Conservation (phyloP, 2,888 invertebrate genomes). For the Thera obeliscata region DNA sequence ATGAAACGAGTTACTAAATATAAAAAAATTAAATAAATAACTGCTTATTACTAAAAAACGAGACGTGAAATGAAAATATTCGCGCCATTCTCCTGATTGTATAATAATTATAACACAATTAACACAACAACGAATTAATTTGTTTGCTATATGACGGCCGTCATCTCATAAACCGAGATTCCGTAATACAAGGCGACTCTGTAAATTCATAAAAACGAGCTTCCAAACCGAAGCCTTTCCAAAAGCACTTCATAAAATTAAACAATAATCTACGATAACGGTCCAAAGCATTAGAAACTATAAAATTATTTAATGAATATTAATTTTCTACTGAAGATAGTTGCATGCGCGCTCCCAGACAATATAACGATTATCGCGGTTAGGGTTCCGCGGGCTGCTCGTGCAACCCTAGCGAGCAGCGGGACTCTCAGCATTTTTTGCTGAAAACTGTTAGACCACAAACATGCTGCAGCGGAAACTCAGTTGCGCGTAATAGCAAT, state of each 20-base stretch:
- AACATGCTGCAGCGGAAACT: too few species aligned
- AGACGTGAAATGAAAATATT: too few species aligned
- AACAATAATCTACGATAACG: conserved; percentile 30
- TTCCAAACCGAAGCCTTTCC: conserved; percentile 15
- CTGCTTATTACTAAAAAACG: too few species aligned
- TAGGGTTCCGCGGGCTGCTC: conserved; percentile 19
- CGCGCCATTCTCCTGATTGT: too few species aligned
- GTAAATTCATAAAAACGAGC: conserved; percentile 18
- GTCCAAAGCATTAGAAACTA: conserved; percentile 27
- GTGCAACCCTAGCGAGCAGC: not conserved
- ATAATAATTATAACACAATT: too few species aligned
- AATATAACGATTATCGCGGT: conserved; percentile 28
- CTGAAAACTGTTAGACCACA: too few species aligned
- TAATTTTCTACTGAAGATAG: conserved; percentile 34
- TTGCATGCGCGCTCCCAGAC: conserved; percentile 17
- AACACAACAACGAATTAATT: not conserved
- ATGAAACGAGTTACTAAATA: too few species aligned
- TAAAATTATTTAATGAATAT: conserved; percentile 38
- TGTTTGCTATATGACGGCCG: not conserved
- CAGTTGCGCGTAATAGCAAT: too few species aligned
- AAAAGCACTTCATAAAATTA: conserved; percentile 29
- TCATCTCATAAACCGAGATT: not conserved
- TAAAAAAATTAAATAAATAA: too few species aligned
- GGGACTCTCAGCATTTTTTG: too few species aligned
- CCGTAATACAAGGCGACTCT: conserved; percentile 3